Base-by-base conservation (phyloP, 2,113 vertebrate genomes). In the Nycticryphes semicollaris region DNA sequence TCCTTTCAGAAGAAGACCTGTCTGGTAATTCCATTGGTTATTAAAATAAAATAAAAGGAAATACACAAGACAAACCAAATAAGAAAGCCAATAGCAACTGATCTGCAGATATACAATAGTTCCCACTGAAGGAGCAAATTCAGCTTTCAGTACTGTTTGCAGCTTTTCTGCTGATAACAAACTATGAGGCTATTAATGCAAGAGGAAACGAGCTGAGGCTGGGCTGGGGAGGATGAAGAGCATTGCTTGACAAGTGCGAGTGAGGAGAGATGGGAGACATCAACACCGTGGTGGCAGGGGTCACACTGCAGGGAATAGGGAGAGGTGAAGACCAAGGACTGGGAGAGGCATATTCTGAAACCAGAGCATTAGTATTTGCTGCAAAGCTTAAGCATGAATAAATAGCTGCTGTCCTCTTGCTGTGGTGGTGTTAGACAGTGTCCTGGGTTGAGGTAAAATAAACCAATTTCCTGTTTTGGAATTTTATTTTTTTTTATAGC, bases 261-360 rank as follows among this genome's bases (percentile, higher is more conserved):
- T 0, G 4, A 80, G 60, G 59, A 83, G 81, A 62, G 62, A 66
- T 0, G 3, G 85, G 12, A 95, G 56, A 80, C 94, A 91, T 93
- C 90, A 72, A 39, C 88, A 87, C 53, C 23, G 3, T 53, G 35
- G 80, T 78, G 56, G 51, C 85, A 68, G 33, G 19, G 76, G 64
- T 93, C 79, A 90, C 2, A 2, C 68, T 25, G 60, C 43, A 53
- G 83, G 54, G 51, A 91, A 53, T 1, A 66, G 41, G 33, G 64
- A 84, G 51, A 93, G 59, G 83, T 78, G 83, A 91, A 90, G 57
- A 93, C 85, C 56, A 68, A 81, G 66, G 86, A 69, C 80, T 76
- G 67, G 56, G 74, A 87, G 87, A 94, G 17, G 56, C 12, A 35
- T 90, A 93, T 45, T 27, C 62, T 22, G 53, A 95, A 94, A 73